Percentiles rank a stretch among this genome's conserved stretches.
Evolutionary conservation across 30 jellyfish, hydroid and myxozoan species (phyloP).

Genomic region (Aurelia coerulea): DNA sequence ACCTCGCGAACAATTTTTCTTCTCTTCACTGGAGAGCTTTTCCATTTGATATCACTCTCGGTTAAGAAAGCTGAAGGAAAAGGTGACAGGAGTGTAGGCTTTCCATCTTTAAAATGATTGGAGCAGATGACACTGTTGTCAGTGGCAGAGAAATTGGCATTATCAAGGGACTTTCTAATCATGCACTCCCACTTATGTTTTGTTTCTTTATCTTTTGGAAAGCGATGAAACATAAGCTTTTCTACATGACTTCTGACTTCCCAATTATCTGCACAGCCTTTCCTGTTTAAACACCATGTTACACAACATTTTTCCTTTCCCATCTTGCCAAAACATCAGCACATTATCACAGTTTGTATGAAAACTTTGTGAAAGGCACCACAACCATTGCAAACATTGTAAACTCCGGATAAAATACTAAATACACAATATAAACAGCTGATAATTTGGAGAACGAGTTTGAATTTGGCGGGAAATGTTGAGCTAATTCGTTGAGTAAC

Average conservation of each 20-base stretch:
- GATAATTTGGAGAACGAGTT: too few relatives aligned
- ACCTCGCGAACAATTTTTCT: background rate
- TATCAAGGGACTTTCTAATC: background rate
- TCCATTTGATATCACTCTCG: background rate
- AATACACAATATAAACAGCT: too few relatives aligned
- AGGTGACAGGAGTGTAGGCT: conserved; percentile 27
- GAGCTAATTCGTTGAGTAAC: too few relatives aligned
- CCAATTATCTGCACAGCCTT: background rate
- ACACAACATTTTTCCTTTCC: too few relatives aligned
- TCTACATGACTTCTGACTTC: background rate
- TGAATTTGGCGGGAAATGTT: too few relatives aligned
- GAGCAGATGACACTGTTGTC: conserved; percentile 25
- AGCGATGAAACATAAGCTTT: background rate
- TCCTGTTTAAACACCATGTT: too few relatives aligned
- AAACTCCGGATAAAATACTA: too few relatives aligned
- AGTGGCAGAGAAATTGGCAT: background rate
- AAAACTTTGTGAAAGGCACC: too few relatives aligned
- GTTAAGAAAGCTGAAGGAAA: conserved; percentile 49
- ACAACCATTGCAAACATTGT: too few relatives aligned
- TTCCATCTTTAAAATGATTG: conserved; percentile 53
- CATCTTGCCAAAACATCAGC: too few relatives aligned
- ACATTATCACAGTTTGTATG: too few relatives aligned
- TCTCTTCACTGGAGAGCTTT: background rate
- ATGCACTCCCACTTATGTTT: background rate
- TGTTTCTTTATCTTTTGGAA: background rate